Evolutionary conservation across 2,888 invertebrate genomes (phyloP).

Genomic region (Dasysyrphus tricinctus): DNA sequence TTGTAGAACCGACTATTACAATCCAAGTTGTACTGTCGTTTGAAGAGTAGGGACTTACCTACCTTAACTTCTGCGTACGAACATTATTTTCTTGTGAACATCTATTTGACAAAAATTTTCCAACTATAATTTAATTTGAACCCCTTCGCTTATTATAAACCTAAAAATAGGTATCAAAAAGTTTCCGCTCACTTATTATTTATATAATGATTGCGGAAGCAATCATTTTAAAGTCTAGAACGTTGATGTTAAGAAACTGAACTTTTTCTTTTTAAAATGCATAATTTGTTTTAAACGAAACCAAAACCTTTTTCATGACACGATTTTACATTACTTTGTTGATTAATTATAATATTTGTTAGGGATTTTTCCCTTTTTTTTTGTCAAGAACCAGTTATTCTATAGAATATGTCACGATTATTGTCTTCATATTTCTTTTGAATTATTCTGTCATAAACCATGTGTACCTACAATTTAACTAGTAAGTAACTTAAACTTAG

Average conservation of each 20-base stretch:
- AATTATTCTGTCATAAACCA: not conserved
- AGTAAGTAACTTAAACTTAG: not conserved
- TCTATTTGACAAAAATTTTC: no score
- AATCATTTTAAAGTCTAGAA: not conserved
- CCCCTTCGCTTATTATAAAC: no score
- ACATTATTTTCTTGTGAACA: no score
- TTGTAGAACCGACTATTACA: no score
- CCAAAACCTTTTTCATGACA: not conserved
- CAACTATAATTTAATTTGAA: no score
- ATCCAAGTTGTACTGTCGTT: no score
- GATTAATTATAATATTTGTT: not conserved
- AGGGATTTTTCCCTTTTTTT: not conserved
- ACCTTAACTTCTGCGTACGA: no score
- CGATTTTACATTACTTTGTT: not conserved
- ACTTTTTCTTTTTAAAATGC: not conserved
- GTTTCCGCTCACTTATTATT: not conserved
- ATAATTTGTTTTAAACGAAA: not conserved
- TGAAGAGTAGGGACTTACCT: no score
- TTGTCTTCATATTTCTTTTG: not conserved
- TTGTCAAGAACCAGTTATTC: not conserved
- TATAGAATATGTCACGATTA: not conserved
- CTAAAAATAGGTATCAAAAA: no score
- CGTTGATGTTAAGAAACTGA: not conserved
- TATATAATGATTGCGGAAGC: not conserved
- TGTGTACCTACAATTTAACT: not conserved